Evolutionary conservation across 2,113 vertebrate genomes (phyloP).

Genomic region (Otus sunia): DNA sequence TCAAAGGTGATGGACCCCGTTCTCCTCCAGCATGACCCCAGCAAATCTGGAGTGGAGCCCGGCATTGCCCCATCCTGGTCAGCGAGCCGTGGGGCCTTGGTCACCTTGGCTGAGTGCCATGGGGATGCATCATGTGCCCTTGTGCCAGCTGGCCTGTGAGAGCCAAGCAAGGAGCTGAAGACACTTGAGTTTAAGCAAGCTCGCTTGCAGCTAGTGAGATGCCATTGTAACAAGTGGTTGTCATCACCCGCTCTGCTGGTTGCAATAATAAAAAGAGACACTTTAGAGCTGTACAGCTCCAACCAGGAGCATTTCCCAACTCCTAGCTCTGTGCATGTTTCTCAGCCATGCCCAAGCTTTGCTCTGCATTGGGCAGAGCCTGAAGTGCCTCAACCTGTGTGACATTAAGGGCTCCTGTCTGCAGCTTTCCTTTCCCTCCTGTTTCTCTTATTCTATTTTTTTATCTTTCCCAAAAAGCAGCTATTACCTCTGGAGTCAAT

Average conservation of each 20-base stretch:
- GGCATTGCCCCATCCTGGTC: background rate
- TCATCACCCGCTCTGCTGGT: background rate
- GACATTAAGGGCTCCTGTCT: background rate
- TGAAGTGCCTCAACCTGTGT: background rate
- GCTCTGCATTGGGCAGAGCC: background rate
- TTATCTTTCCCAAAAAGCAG: background rate
- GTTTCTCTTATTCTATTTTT: background rate
- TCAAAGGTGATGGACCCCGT: background rate
- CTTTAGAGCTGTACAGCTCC: slow-evolving; percentile 1
- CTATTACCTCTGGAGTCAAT: background rate
- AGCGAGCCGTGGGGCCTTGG: background rate
- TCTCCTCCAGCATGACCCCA: background rate
- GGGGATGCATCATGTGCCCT: background rate
- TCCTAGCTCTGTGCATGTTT: background rate
- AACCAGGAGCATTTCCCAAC: background rate
- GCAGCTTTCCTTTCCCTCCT: background rate
- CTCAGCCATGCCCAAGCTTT: background rate
- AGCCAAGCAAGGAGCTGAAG: background rate
- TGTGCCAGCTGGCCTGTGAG: background rate
- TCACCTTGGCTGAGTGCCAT: background rate
- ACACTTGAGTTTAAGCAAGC: background rate
- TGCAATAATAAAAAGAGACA: background rate
- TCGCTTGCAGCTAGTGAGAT: background rate
- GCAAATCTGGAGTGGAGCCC: background rate
- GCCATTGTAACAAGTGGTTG: background rate